phyloP scores from a whole-genome alignment of 2,888 invertebrate genomes.

The Protonemura montana region DNA sequence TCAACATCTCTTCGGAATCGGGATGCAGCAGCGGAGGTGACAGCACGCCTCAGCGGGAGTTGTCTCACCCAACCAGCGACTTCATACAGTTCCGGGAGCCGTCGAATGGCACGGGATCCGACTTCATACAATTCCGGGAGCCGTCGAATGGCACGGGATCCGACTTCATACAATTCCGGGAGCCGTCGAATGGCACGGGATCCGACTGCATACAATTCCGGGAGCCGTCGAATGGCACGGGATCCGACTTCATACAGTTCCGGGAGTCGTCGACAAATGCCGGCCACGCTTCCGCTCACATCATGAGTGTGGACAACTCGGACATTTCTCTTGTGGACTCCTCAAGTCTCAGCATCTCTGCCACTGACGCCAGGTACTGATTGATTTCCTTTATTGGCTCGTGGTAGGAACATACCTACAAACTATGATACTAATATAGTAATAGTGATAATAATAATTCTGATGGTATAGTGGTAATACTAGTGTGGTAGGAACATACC shows the following conservation, averaged over 20 bases:
- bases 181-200: not conserved
- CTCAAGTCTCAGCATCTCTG: not conserved
- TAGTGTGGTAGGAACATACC: too few species aligned
- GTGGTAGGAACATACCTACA: too few species aligned
- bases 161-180: not conserved
- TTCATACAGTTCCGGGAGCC: too few species aligned
- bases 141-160: not conserved
- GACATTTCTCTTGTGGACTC: not conserved
- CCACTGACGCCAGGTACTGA: not conserved
- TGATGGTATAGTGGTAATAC: too few species aligned
- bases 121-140: too few species aligned
- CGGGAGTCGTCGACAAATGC: not conserved
- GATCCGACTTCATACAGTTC: not conserved
- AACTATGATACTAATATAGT: too few species aligned
- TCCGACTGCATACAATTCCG: not conserved
- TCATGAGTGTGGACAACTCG: not conserved
- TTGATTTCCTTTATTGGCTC: too few species aligned
- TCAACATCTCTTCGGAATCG: not conserved
- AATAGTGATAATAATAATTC: too few species aligned
- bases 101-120: too few species aligned
- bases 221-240: not conserved
- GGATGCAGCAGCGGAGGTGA: not conserved
- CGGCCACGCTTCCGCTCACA: not conserved
- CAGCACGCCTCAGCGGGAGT: not conserved
- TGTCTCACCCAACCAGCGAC: too few species aligned